These are phyloP conservation scores for Accipiter badius DNA, from an alignment of 2,797 vertebrate species.

Conservation along the genomic window DNA sequence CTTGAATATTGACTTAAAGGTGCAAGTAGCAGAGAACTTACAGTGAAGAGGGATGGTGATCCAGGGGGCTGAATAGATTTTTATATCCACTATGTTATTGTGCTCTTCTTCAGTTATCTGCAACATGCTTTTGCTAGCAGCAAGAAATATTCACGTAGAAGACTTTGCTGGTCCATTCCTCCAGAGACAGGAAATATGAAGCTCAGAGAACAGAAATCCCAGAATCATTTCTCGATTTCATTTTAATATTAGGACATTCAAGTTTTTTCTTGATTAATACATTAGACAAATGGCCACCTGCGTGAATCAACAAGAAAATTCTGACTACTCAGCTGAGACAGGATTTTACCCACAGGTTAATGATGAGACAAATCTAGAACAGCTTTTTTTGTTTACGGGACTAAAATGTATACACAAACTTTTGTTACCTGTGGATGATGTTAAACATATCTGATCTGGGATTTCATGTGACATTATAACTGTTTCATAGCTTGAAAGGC, in stretches of 20 bases:
- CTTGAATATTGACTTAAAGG: not conserved
- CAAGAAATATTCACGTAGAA: not conserved
- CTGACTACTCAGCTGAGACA: not conserved
- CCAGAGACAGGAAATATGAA: not conserved
- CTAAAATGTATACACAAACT: not conserved
- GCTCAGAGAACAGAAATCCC: not conserved
- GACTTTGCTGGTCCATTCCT: not conserved
- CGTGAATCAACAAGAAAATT: not conserved
- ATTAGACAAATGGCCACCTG: not conserved
- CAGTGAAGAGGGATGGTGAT: not conserved
- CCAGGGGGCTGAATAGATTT: not conserved
- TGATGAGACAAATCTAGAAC: not conserved
- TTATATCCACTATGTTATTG: not conserved
- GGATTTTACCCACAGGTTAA: not conserved
- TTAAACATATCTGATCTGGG: not conserved
- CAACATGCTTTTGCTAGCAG: not conserved
- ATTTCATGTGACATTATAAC: not conserved
- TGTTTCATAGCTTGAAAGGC: not conserved
- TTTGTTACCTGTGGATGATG: not conserved
- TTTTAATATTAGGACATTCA: not conserved
- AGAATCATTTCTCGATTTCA: not conserved
- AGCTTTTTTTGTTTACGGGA: not conserved
- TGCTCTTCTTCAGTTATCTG: not conserved
- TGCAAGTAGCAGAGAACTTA: not conserved
- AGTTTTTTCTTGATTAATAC: not conserved